phyloP scores from a whole-genome alignment of 2,888 invertebrate genomes.

The Piscicola geometra region DNA sequence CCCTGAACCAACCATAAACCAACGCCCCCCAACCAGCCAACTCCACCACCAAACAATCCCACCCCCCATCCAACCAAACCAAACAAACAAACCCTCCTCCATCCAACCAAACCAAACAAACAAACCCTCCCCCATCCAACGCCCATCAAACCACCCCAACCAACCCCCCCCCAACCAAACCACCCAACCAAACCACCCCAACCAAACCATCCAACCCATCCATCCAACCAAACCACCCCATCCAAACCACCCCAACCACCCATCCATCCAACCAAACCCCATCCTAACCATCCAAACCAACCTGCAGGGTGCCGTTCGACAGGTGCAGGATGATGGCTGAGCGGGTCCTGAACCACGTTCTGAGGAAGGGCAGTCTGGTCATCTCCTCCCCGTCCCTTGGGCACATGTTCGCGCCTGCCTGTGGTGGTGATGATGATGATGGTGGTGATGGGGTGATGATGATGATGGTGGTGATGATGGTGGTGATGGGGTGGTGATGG shows the following conservation, averaged over 20 bases:
- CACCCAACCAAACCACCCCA: too few relatives aligned
- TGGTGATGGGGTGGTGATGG: background rate
- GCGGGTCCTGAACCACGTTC: conserved; percentile 92
- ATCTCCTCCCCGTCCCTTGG: conserved; percentile 80
- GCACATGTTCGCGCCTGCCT: conserved; percentile 72
- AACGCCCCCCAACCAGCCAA: too few relatives aligned
- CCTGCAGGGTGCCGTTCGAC: conserved; percentile 93
- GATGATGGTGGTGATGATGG: background rate
- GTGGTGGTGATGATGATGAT: background rate
- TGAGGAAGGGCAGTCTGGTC: conserved; percentile 86
- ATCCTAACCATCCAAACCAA: conserved; percentile 56
- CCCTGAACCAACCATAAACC: too few relatives aligned
- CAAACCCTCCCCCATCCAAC: too few relatives aligned
- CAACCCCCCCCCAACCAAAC: too few relatives aligned
- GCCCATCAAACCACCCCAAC: too few relatives aligned
- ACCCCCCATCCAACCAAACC: too few relatives aligned
- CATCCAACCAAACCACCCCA: background rate
- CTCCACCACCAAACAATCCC: too few relatives aligned
- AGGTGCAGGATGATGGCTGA: conserved; percentile 94
- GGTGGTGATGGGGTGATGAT: background rate
- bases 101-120: too few relatives aligned
- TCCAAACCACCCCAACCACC: background rate
- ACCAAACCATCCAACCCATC: background rate
- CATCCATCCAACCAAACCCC: background rate
- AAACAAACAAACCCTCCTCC: too few relatives aligned